A percentile compares a stretch with the other conserved stretches of the same genome.
phyloP scores from a whole-genome alignment of 2,888 invertebrate species.

The Margaritifera margaritifera region DNA sequence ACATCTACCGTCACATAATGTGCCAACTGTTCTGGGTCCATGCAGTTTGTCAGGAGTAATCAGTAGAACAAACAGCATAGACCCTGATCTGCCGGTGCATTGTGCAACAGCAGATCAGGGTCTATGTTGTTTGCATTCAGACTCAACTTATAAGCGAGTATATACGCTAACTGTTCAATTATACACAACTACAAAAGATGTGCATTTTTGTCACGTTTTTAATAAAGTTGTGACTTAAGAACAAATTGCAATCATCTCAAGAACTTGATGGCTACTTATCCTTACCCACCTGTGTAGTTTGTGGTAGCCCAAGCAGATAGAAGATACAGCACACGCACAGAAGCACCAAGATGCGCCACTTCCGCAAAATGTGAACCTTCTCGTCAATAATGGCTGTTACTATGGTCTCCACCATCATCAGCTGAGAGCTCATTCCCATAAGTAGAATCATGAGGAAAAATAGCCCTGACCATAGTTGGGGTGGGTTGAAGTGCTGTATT shows the following conservation, averaged over 20 bases:
- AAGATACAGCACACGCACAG: constrained; percentile 80
- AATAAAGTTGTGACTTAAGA: not conserved
- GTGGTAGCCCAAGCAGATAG: constrained; percentile 82
- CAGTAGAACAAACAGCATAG: too few species aligned
- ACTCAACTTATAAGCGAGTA: too few species aligned
- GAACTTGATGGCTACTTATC: not conserved
- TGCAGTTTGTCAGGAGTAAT: too few species aligned
- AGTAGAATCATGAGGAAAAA: constrained; percentile 63
- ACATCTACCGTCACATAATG: too few species aligned
- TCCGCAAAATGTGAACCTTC: constrained; percentile 37
- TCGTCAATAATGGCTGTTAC: constrained; percentile 59
- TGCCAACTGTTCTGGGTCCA: too few species aligned
- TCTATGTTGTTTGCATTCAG: too few species aligned
- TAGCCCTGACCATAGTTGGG: constrained; percentile 63
- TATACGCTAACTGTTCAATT: too few species aligned
- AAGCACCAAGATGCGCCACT: constrained; percentile 75
- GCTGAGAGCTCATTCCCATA: constrained; percentile 60
- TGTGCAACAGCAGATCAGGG: too few species aligned
- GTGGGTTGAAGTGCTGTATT: constrained; percentile 53
- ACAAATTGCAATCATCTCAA: not conserved
- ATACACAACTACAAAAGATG: not conserved
- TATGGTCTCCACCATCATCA: constrained; percentile 55
- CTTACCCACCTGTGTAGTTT: constrained; percentile 78
- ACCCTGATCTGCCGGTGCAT: too few species aligned
- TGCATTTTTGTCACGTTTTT: not conserved